These are phyloP conservation scores for Apodemia zela DNA, from an alignment of 2,888 invertebrate genomes.

Conservation along the genomic window DNA sequence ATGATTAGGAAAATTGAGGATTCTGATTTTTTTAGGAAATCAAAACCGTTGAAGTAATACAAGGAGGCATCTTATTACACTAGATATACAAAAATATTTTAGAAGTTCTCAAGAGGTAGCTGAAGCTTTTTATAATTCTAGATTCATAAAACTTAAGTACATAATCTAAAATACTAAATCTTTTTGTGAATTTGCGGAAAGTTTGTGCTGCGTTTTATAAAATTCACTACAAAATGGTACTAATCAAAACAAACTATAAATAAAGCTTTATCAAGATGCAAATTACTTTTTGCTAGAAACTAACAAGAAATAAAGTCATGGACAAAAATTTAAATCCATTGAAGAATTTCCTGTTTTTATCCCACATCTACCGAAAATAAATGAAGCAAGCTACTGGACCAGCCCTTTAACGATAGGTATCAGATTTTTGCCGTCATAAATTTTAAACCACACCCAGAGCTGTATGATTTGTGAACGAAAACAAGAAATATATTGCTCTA, in stretches of 20 bases:
- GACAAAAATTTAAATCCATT: background rate
- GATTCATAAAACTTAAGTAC: slow-evolving; percentile 58
- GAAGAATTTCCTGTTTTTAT: background rate
- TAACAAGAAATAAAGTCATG: too few species aligned
- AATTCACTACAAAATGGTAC: slow-evolving; percentile 3
- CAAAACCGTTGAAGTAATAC: slow-evolving; percentile 46
- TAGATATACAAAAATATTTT: slow-evolving; percentile 71
- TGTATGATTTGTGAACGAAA: background rate
- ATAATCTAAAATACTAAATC: slow-evolving; percentile 36
- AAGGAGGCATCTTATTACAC: slow-evolving; percentile 39
- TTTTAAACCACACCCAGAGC: background rate
- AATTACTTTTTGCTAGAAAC: too few species aligned
- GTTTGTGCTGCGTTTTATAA: slow-evolving; percentile 10
- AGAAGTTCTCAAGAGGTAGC: slow-evolving; percentile 72
- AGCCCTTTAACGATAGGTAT: background rate
- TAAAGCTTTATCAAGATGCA: background rate
- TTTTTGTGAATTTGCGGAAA: slow-evolving; percentile 6
- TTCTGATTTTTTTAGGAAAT: slow-evolving; percentile 54
- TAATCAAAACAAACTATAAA: background rate
- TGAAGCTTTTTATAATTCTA: slow-evolving; percentile 49
- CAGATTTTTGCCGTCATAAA: background rate
- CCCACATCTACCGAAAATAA: background rate
- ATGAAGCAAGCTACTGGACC: background rate
- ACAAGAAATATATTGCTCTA: background rate
- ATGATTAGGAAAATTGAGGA: slow-evolving; percentile 57